Base-by-base conservation (phyloP, 92 coral and sea anemone genomes). In the Galaxea fascicularis region DNA sequence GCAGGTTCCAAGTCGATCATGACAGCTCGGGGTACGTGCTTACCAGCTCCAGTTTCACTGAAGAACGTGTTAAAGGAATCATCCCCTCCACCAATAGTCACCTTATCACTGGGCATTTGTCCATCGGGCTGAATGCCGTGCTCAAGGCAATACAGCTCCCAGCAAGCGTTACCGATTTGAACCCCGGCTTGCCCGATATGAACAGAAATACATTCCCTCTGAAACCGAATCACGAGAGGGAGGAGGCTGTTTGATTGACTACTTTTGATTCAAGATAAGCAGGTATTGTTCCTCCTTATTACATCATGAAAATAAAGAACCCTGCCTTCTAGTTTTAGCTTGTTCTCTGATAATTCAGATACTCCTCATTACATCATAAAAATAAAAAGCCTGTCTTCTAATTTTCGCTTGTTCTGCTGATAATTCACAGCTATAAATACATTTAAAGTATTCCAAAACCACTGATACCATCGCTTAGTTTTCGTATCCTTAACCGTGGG, bases 121-220 rank as follows among this genome's bases (percentile, higher is more conserved):
- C 98, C 98, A 79, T 95, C 96, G 3, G 98, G 96, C 45, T 91
- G 91, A 80, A 95, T 95, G 60, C 94, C 95, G 77, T 95, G 98
- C 85, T 95, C 98, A 78, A 95, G 78, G 65, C 98, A 95, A 82
- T 95, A 95, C 71, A 95, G 88, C 82, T 95, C 98, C 98, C 98
- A 95, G 75, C 98, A 95, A 1, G 94, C 95, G 53, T 95, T 95
- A 20, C 98, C 98, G 59, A 95, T 92, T 75, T 95, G 98, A 31
- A 93, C 97, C 16, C 98, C 98, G 15, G 98, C 93, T 82, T 95
- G 96, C 63, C 98, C 98, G 29, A 95, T 92, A 73, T 95, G 98
- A 70, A 93, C 85, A 39, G 98, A 95, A 79, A 95, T 92, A 70
- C 96, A 95, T 91, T 95, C 96, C 76, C 98, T 90, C 98, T 95